These are phyloP conservation scores for Diploscapter pachys DNA, from an alignment of 1,140 invertebrate genomes.

Conservation along the genomic window DNA sequence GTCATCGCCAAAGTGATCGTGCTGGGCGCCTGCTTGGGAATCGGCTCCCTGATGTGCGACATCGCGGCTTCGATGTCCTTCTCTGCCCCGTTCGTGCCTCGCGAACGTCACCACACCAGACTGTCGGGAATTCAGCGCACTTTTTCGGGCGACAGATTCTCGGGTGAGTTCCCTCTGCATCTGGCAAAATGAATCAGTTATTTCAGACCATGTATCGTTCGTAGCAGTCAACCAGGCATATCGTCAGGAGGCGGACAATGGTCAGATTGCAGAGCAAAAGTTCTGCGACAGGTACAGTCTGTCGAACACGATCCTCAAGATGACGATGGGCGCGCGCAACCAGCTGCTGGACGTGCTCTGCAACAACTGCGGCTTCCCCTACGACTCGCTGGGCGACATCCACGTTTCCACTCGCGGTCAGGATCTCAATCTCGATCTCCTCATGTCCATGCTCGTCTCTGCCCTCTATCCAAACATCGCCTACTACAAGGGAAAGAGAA, in stretches of 20 bases:
- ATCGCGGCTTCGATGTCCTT: constrained; percentile 90
- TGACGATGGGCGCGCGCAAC: constrained; percentile 75
- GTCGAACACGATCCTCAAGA: constrained; percentile 78
- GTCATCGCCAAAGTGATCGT: constrained; percentile 64
- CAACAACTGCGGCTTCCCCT: constrained; percentile 78
- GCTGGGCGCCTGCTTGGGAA: constrained; percentile 60
- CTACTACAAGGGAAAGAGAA: constrained; percentile 87
- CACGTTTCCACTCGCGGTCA: constrained; percentile 72
- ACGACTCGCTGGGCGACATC: constrained; percentile 74
- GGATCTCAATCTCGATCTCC: constrained; percentile 77
- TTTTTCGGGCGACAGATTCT: constrained; percentile 78
- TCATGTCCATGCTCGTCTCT: constrained; percentile 60
- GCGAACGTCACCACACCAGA: constrained; percentile 63
- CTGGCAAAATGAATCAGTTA: constrained; percentile 73
- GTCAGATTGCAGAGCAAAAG: constrained; percentile 74
- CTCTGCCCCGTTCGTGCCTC: constrained; percentile 70
- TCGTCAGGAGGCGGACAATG: constrained; percentile 54
- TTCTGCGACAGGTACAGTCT: constrained; percentile 88
- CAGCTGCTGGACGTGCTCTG: constrained; percentile 81
- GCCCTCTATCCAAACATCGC: constrained; percentile 95
- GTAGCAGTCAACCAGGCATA: constrained; percentile 13
- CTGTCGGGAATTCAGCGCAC: constrained; percentile 74
- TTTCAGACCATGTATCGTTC: not conserved
- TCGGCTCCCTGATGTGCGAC: constrained; percentile 60
- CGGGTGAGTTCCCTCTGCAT: constrained; percentile 90